Percentiles rank a stretch among this genome's conserved stretches.
These are phyloP conservation scores for Aplysina aerophoba DNA, from an alignment of 37 sponge, comb jelly and placozoan genomes.

Conservation along the genomic window DNA sequence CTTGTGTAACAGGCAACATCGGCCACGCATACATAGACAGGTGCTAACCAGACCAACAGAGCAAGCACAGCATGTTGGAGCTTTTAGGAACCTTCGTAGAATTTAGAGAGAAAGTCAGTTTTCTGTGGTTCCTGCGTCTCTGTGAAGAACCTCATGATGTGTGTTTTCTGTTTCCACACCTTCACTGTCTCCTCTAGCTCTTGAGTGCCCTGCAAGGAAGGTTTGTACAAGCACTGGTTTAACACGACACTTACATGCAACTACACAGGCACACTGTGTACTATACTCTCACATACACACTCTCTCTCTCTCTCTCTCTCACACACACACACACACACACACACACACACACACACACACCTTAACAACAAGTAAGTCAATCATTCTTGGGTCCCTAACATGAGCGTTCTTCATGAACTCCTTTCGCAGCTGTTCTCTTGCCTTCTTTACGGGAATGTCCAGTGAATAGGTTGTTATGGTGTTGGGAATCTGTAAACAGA, in stretches of 20 bases:
- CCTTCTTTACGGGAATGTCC: slow-evolving; percentile 61
- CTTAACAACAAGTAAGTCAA: slow-evolving; percentile 94
- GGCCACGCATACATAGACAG: background rate
- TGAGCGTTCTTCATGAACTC: slow-evolving; percentile 87
- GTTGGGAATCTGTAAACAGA: slow-evolving; percentile 63
- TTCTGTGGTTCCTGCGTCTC: slow-evolving; percentile 54
- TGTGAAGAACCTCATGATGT: slow-evolving; percentile 82
- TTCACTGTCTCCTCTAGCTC: slow-evolving; percentile 82
- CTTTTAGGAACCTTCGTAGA: slow-evolving; percentile 70
- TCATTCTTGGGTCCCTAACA: slow-evolving; percentile 89
- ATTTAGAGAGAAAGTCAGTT: slow-evolving; percentile 78
- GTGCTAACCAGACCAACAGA: background rate
- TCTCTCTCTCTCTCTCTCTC: no score
- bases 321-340: no score
- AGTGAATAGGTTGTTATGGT: slow-evolving; percentile 52
- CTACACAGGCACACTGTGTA: no score
- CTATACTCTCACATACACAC: no score
- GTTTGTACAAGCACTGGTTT: no score
- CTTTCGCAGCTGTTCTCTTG: slow-evolving; percentile 70
- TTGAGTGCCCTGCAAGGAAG: slow-evolving; percentile 64
- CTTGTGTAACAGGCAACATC: background rate
- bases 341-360: slow-evolving; percentile 33
- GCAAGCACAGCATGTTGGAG: no score
- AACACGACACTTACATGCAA: no score
- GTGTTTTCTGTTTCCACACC: slow-evolving; percentile 83